Base-by-base conservation (phyloP, 2,113 vertebrate species). In the Vimba vimba region DNA sequence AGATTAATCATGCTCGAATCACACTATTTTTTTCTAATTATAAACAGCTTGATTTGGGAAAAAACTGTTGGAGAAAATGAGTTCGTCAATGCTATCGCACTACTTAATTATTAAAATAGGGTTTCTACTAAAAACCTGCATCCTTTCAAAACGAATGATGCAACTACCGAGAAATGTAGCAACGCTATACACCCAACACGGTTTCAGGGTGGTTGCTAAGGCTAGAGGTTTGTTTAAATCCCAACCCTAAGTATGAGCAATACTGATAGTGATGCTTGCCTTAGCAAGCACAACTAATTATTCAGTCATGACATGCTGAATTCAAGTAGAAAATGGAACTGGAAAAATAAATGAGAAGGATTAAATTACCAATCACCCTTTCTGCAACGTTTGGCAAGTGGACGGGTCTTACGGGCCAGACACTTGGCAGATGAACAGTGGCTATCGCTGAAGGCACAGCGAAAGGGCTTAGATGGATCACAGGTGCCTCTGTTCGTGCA, bases 401-500 rank as follows among this genome's bases (percentile, higher is more conserved):
- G 50, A 87, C 74, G 71, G 25, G 60, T 64, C 27, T 5, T 43
- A 77, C 7, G 73, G 80, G 52, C 68, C 47, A 85, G 60, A 52
- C 23, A 62, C 39, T 43, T 50, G 79, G 60, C 60, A 68, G 69
- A 62, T 76, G 57, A 71, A 78, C 33, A 80, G 52, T 80, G 85
- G 33, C 62, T 43, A 9, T 8, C 10, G 9, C 75, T 81, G 57
- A 45, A 81, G 39, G 4, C 62, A 68, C 62, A 68, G 60, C 13
- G 7, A 30, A 82, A 68, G 62, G 45, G 25, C 62, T 75, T 69
- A 64, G 25, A 60, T 25, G 87, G 83, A 81, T 80, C 76, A 82
- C 84, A 83, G 85, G 86, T 71, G 78, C 86, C 89, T 83, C 89
- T 89, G 90, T 89, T 88, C 79, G 84, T 89, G 82, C 88, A 93